phyloP scores from a whole-genome alignment of 1,140 invertebrate genomes.

The Cyrtorhinus lividipennis region DNA sequence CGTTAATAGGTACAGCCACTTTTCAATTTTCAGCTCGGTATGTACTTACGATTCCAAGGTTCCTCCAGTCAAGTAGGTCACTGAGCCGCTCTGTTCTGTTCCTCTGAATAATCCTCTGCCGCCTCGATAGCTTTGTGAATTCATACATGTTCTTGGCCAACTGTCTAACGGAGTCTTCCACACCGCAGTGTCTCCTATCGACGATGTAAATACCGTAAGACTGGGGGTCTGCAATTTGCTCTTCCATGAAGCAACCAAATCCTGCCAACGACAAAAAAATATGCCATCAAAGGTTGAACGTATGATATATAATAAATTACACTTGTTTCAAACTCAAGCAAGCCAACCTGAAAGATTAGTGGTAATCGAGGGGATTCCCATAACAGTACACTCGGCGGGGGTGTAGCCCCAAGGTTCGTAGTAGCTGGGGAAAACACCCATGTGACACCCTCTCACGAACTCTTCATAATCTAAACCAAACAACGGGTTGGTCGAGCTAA shows the following conservation, averaged over 20 bases:
- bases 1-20: too few species aligned
- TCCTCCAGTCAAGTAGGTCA: conserved; percentile 97
- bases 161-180: conserved; percentile 86
- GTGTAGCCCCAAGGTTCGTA: conserved; percentile 99
- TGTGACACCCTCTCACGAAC: conserved; percentile 96
- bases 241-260: conserved; percentile 98
- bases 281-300: conserved; percentile 10
- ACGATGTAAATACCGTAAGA: conserved; percentile 99
- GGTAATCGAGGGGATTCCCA: conserved; percentile 96
- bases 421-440: conserved; percentile 97
- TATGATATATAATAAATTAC: too few species aligned
- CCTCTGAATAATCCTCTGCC: conserved; percentile 95
- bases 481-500: conserved; percentile 94
- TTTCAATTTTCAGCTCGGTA: too few species aligned
- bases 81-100: conserved; percentile 95
- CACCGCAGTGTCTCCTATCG: conserved; percentile 72
- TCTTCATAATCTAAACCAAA: conserved; percentile 99
- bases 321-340: too few species aligned
- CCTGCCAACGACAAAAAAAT: conserved; percentile 40
- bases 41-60: conserved; percentile 63
- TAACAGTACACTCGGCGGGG: conserved; percentile 98
- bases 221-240: conserved; percentile 94
- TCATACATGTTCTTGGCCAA: conserved; percentile 90
- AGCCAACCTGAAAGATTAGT: conserved; percentile 94
- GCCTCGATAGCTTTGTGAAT: conserved; percentile 75